phyloP scores from a whole-genome alignment of 2,888 invertebrate genomes.

The Bombylius major region DNA sequence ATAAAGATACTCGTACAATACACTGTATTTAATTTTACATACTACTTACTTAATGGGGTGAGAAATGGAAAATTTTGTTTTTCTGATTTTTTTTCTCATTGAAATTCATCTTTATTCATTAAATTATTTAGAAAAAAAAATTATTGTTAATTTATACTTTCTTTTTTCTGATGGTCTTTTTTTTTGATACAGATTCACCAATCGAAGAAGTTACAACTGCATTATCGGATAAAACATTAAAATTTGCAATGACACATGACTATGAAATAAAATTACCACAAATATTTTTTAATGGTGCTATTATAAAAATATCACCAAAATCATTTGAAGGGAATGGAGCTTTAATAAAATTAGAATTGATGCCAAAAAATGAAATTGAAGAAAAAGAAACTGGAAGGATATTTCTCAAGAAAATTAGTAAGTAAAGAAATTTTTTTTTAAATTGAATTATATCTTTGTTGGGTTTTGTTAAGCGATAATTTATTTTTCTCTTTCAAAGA shows the following conservation, averaged over 20 bases:
- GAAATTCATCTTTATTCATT: too few relatives aligned
- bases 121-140: too few relatives aligned
- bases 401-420: conserved; percentile 38
- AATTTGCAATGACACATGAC: conserved; percentile 67
- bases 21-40: too few relatives aligned
- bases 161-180: too few relatives aligned
- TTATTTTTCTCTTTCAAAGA: too few relatives aligned
- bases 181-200: conserved; percentile 40
- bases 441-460: too few relatives aligned
- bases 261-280: conserved; percentile 60
- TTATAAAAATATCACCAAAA: conserved; percentile 59
- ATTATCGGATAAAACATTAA: conserved; percentile 54
- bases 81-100: too few relatives aligned
- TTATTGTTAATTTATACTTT: too few relatives aligned
- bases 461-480: background rate
- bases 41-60: too few relatives aligned
- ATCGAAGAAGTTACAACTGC: conserved; percentile 63
- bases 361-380: conserved; percentile 40
- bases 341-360: conserved; percentile 57
- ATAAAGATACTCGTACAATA: too few relatives aligned
- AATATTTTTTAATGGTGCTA: conserved; percentile 58
- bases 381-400: conserved; percentile 45
- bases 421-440: conserved; percentile 15
- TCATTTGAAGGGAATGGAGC: conserved; percentile 61
- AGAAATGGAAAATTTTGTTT: too few relatives aligned